A percentile compares a stretch with the other conserved stretches of the same genome.
These are phyloP conservation scores for Micrasema longulum DNA, from an alignment of 1,140 invertebrate genomes.

Conservation along the genomic window DNA sequence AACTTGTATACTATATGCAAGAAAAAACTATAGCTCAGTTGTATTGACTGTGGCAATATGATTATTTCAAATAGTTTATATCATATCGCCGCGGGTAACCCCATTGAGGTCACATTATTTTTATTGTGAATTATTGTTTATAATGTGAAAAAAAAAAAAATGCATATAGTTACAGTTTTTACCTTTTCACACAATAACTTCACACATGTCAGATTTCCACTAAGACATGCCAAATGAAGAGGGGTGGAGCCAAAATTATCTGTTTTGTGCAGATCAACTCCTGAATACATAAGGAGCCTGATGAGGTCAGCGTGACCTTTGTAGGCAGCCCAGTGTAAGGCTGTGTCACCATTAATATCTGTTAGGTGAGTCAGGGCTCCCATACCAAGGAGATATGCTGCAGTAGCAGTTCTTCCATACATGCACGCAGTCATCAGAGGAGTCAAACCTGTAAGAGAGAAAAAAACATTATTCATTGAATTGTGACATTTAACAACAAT, in stretches of 20 bases:
- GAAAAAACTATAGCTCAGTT: no score
- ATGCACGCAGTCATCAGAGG: conserved; percentile 93
- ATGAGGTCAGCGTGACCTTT: conserved; percentile 92
- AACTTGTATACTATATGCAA: no score
- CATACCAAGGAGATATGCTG: conserved; percentile 89
- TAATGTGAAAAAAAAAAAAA: no score
- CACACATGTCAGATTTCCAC: conserved; percentile 85
- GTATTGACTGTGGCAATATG: no score
- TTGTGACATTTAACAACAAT: no score
- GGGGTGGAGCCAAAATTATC: conserved; percentile 94
- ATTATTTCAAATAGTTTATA: no score
- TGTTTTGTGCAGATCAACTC: conserved; percentile 86
- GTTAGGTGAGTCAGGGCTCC: conserved; percentile 85
- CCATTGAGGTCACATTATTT: no score
- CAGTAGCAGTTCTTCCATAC: conserved; percentile 90
- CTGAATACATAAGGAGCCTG: conserved; percentile 89
- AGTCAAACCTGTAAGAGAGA: conserved; percentile 73
- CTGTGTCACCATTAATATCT: conserved; percentile 93
- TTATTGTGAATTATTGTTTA: no score
- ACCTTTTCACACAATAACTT: conserved; percentile 89
- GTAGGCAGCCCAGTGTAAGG: conserved; percentile 93
- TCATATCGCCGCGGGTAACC: no score
- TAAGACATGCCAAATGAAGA: conserved; percentile 92
- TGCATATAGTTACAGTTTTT: neutral
- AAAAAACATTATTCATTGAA: no score